These are phyloP conservation scores for Deilephila porcellus DNA, from an alignment of 2,888 invertebrate species.

Conservation along the genomic window DNA sequence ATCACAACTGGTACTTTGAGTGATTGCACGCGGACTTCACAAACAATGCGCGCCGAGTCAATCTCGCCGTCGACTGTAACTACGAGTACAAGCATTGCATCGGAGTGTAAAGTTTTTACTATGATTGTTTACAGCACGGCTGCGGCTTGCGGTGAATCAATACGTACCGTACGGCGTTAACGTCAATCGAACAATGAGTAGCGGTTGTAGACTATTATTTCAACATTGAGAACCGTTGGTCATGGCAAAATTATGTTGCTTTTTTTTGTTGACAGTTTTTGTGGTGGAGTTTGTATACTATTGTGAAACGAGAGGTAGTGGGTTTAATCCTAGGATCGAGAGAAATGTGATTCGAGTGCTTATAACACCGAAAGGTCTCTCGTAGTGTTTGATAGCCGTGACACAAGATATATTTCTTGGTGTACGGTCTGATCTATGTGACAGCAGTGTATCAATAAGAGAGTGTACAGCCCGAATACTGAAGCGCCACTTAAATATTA, in stretches of 20 bases:
- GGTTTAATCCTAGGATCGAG: neutral
- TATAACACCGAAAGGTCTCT: too few species aligned
- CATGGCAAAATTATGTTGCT: neutral
- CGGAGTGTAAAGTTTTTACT: slow-evolving; percentile 33
- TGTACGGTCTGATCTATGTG: too few species aligned
- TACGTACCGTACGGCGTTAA: slow-evolving; percentile 51
- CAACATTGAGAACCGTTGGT: neutral
- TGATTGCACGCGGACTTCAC: slow-evolving; percentile 77
- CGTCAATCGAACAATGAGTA: slow-evolving; percentile 33
- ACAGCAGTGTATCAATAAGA: too few species aligned
- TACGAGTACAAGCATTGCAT: slow-evolving; percentile 26
- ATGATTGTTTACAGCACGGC: slow-evolving; percentile 52
- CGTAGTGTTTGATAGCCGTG: too few species aligned
- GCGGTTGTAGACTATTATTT: slow-evolving; percentile 31
- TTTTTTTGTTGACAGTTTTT: neutral
- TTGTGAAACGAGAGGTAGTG: neutral
- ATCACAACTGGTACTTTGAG: slow-evolving; percentile 71
- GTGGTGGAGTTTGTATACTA: neutral
- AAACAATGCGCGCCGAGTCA: slow-evolving; percentile 79
- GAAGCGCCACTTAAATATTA: too few species aligned
- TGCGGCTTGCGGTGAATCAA: slow-evolving; percentile 51
- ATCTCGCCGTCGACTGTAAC: slow-evolving; percentile 57
- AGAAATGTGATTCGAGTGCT: too few species aligned
- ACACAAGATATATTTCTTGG: too few species aligned
- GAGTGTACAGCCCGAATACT: too few species aligned